phyloP scores from a whole-genome alignment of 2,113 vertebrate species.

The Cisticola juncidis region DNA sequence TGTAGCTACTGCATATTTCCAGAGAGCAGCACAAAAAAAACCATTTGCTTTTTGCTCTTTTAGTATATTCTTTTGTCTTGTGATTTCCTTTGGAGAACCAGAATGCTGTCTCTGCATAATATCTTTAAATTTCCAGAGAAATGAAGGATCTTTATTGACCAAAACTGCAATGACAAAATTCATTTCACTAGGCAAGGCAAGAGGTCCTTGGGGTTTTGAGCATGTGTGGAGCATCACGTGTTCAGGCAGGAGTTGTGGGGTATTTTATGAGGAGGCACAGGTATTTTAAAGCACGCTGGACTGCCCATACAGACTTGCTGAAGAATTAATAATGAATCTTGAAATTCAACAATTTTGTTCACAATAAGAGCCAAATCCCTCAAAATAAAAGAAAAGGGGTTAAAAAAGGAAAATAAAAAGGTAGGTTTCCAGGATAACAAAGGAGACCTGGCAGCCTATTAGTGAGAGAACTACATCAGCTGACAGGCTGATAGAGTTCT shows the following conservation, averaged over 20 bases:
- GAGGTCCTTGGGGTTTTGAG: neutral
- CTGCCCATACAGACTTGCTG: neutral
- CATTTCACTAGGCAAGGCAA: neutral
- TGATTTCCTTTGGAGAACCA: neutral
- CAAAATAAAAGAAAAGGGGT: neutral
- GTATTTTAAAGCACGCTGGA: neutral
- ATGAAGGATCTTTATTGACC: neutral
- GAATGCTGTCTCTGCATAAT: neutral
- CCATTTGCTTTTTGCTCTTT: neutral
- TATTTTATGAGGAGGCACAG: neutral
- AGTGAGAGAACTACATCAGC: neutral
- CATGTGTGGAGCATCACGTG: neutral
- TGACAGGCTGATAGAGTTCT: slow-evolving; percentile 49
- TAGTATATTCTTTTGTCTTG: neutral
- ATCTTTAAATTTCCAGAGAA: neutral
- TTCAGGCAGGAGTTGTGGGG: neutral
- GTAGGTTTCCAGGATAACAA: neutral
- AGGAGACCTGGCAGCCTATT: neutral
- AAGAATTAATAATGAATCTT: neutral
- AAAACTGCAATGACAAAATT: neutral
- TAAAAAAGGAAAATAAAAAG: neutral
- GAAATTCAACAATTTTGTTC: slow-evolving; percentile 19
- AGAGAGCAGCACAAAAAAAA: neutral
- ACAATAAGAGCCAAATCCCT: neutral
- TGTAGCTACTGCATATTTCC: neutral